These are phyloP conservation scores for Sphyrna mokarran DNA, from an alignment of 2,113 vertebrate genomes.

Conservation along the genomic window DNA sequence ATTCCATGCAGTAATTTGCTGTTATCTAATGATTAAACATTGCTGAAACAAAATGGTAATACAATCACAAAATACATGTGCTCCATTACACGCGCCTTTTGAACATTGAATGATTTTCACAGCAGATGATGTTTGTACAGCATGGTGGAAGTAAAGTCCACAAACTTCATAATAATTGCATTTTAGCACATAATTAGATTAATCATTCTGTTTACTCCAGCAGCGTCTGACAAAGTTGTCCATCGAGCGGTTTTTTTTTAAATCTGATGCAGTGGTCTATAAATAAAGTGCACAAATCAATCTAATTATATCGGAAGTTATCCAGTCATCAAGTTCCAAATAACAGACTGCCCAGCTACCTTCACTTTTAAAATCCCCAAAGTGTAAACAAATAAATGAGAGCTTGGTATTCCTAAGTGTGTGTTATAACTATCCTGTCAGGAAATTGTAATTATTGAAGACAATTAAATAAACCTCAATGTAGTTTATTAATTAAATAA, in stretches of 20 bases:
- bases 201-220: constrained; percentile 28
- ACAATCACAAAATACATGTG: too few relatives aligned
- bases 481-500: constrained; percentile 16
- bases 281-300: constrained; percentile 32
- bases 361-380: neutral
- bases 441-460: neutral
- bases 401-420: neutral
- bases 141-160: neutral
- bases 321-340: neutral
- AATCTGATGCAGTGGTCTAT: neutral
- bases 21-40: neutral
- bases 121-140: neutral
- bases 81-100: neutral
- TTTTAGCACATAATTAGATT: constrained; percentile 21
- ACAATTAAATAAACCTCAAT: neutral
- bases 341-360: neutral
- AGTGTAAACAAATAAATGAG: neutral
- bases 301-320: neutral
- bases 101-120: neutral
- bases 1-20: too few relatives aligned
- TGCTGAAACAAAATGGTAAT: neutral
- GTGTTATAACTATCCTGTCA: neutral
- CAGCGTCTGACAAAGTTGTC: constrained; percentile 10
- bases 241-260: constrained; percentile 13
- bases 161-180: neutral